Evolutionary conservation across 2,888 invertebrate genomes (phyloP), one percentile per base, ranked within the genome.

Genomic region (Apodemia duryi): DNA sequence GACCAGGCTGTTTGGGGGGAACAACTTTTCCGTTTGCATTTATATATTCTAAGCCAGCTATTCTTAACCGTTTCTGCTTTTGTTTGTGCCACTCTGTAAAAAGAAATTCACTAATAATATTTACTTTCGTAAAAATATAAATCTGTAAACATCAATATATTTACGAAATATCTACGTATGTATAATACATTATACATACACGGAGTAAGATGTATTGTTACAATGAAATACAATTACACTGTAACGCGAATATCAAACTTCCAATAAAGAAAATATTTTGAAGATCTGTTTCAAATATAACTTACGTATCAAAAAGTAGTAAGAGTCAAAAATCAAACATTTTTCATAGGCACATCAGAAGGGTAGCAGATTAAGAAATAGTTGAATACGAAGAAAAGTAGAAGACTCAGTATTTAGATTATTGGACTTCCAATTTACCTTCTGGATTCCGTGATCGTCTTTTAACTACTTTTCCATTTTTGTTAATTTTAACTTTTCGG

Each of bases 61-160:
- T 92, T 72, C 93, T 84, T 64, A 93, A 76, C 10, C 93, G 85
- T 76, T 93, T 93, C 74, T 93, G 92, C 77, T 93, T 93, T 79
- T 93, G 93, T 80, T 93, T 92, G 84, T 93, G 93, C 93, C 93
- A 93, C 91, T 93, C 93, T 91, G 81, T 71, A 88, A 86, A 68
- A 28, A 49, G 1, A 51, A n/a, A n/a, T n/a, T 43, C 11, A 4
- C 3, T 46, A 13, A 0, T 13, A 46, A 46, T 5, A 13, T 46
- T 13, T 46, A 13, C 7, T 21, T 51, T 2, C 51, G 7, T 21
- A 21, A 1, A 21, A 51, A 21, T 7, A 51, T 51, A 21, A 21
- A 51, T 13, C 2, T 11, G 6, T 43, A 43, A 11, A 43, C 13
- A 51, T 51, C 2, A 13, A 46, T 46, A 46, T 46, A 46, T 46